Evolutionary conservation across 2,888 invertebrate species (phyloP).

Genomic region (Mesopsocus fuscifrons): DNA sequence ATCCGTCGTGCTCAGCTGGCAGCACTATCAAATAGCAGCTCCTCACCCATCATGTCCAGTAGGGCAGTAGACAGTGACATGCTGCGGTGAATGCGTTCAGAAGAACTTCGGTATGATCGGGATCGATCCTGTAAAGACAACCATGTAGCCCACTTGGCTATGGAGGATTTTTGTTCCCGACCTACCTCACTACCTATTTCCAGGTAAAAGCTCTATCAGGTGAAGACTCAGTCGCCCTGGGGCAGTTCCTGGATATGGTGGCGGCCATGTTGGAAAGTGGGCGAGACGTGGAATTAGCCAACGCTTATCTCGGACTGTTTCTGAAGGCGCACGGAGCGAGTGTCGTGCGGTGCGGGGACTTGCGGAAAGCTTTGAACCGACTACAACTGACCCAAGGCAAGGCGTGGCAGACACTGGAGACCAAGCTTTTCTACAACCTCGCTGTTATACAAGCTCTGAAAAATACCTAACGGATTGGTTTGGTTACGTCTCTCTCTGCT

Average conservation of each 20-base stretch:
- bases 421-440: constrained; percentile 49
- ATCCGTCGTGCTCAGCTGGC: too few relatives aligned
- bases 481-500: too few relatives aligned
- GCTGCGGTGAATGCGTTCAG: too few relatives aligned
- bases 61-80: too few relatives aligned
- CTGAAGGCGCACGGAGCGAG: constrained; percentile 55
- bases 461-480: constrained; percentile 34
- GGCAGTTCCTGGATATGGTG: constrained; percentile 58
- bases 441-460: constrained; percentile 58
- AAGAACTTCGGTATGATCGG: too few relatives aligned
- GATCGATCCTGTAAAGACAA: too few relatives aligned
- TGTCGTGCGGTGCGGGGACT: constrained; percentile 33
- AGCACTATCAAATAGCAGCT: too few relatives aligned
- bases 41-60: too few relatives aligned
- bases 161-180: too few relatives aligned
- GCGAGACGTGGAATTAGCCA: constrained; percentile 71
- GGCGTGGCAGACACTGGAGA: constrained; percentile 47
- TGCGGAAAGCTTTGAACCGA: constrained; percentile 33
- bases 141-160: too few relatives aligned
- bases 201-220: constrained; percentile 59
- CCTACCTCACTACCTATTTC: too few relatives aligned
- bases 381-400: constrained; percentile 37
- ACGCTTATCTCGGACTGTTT: constrained; percentile 76
- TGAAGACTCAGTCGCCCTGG: constrained; percentile 49
- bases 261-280: constrained; percentile 50